A percentile compares a stretch with the other conserved stretches of the same genome.
These are phyloP conservation scores for Tupaia chinensis DNA, from an alignment of 2,113 vertebrate species.

Conservation along the genomic window DNA sequence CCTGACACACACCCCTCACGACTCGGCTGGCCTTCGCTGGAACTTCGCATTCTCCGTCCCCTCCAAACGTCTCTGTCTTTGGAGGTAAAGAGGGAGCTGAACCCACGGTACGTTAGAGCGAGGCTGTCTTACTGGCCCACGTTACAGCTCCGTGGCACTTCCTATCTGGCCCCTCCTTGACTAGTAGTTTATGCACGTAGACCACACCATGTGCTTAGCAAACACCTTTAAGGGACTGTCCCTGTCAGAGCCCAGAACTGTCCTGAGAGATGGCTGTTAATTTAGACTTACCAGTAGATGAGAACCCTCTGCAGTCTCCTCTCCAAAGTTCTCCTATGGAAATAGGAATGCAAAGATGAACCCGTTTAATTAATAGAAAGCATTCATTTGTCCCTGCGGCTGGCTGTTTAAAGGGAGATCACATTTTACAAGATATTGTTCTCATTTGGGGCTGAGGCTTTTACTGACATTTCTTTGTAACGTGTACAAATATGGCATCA, in stretches of 20 bases:
- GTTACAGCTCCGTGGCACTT: constrained; percentile 1
- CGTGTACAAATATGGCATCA: neutral
- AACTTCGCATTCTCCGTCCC: constrained; percentile 34
- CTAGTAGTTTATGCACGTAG: constrained; percentile 35
- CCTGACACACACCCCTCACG: neutral
- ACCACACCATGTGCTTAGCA: too few relatives aligned
- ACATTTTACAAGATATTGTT: constrained; percentile 21
- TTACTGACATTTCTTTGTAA: constrained; percentile 34
- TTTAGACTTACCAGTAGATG: constrained; percentile 40
- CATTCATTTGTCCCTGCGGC: constrained; percentile 34
- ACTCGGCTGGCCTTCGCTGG: neutral
- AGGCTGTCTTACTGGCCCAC: neutral
- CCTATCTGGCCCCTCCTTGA: constrained; percentile 38
- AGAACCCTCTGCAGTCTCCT: neutral
- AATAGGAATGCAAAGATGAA: constrained; percentile 48
- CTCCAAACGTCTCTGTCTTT: constrained; percentile 15
- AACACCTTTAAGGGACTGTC: neutral
- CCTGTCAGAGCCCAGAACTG: neutral
- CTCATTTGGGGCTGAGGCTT: constrained; percentile 41
- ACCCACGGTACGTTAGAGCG: neutral
- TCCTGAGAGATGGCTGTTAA: constrained; percentile 32
- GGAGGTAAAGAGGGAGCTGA: constrained; percentile 8
- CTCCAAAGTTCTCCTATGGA: constrained; percentile 13
- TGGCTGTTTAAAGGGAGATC: constrained; percentile 48
- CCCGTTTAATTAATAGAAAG: constrained; percentile 60